These are phyloP conservation scores for Chloropsis cyanopogon DNA, from an alignment of 2,113 vertebrate genomes.

Conservation along the genomic window DNA sequence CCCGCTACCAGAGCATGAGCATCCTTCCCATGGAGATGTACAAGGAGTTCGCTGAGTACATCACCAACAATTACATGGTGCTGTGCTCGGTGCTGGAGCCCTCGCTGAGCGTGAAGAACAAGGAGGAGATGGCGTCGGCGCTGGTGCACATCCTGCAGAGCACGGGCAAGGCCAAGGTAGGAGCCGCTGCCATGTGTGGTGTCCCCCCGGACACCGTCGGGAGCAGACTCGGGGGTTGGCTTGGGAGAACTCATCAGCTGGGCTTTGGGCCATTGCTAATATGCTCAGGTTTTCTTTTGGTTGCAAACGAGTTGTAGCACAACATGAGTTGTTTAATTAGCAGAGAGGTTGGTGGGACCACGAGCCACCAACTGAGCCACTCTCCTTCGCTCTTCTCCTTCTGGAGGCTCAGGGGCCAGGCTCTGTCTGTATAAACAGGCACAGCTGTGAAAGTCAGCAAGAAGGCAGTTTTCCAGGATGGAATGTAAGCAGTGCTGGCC, in stretches of 20 bases:
- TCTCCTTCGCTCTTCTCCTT: neutral
- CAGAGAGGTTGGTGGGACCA: neutral
- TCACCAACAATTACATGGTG: constrained; percentile 97
- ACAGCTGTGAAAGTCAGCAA: neutral
- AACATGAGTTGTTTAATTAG: neutral
- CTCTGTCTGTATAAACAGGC: neutral
- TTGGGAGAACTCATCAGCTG: accelerated
- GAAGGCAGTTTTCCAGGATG: neutral
- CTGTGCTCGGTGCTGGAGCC: constrained; percentile 94
- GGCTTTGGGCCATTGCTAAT: accelerated
- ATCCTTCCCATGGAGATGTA: constrained; percentile 99
- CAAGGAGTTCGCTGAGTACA: constrained; percentile 98
- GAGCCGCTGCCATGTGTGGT: accelerated
- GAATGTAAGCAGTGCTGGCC: neutral
- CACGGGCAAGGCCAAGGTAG: constrained; percentile 97
- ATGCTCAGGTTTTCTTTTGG: neutral
- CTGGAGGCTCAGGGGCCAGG: neutral
- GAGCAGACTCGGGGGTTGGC: accelerated
- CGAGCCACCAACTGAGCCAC: neutral
- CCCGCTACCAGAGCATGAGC: constrained; percentile 95
- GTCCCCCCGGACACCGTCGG: accelerated
- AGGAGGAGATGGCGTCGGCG: constrained; percentile 97
- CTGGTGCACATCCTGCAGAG: constrained; percentile 98
- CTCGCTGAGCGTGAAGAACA: constrained; percentile 94
- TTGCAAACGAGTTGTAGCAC: neutral